Conservation (phyloP, 1,140 invertebrate species). For the Steinernema feltiae region DNA sequence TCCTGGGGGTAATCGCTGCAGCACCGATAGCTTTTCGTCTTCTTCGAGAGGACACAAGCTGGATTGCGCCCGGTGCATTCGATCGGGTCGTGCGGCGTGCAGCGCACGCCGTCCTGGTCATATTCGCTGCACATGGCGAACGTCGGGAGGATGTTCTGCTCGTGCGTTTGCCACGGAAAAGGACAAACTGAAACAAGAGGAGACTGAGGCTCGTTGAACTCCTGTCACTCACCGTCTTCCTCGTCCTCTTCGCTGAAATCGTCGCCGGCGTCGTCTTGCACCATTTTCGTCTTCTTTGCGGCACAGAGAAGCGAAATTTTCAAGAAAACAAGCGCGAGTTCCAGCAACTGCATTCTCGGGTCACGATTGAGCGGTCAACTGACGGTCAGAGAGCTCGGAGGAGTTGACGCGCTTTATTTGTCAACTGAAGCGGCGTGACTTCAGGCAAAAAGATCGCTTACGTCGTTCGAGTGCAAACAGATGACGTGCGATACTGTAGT, state of each 20-base stretch:
- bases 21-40: conserved; percentile 33
- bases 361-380: conserved; percentile 5
- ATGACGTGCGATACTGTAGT: not conserved
- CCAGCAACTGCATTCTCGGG: not conserved
- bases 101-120: conserved; percentile 32
- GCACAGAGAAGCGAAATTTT: not conserved
- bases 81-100: conserved; percentile 36
- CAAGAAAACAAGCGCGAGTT: not conserved
- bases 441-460: not conserved
- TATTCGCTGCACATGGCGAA: conserved; percentile 36
- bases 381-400: not conserved
- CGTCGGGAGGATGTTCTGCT: conserved; percentile 35
- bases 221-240: conserved; percentile 29
- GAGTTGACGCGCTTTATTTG: conserved; percentile 20
- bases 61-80: conserved; percentile 39
- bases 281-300: not conserved
- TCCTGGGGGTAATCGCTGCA: conserved; percentile 37
- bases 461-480: not conserved
- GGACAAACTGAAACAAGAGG: conserved; percentile 29
- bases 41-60: conserved; percentile 34
- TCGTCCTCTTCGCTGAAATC: conserved; percentile 23
- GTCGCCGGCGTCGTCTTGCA: conserved; percentile 27
- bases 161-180: conserved; percentile 41
- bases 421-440: conserved; percentile 14
- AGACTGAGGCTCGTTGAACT: not conserved